Base-by-base conservation (phyloP, 2,797 vertebrate genomes). In the Myotis findleyi region DNA sequence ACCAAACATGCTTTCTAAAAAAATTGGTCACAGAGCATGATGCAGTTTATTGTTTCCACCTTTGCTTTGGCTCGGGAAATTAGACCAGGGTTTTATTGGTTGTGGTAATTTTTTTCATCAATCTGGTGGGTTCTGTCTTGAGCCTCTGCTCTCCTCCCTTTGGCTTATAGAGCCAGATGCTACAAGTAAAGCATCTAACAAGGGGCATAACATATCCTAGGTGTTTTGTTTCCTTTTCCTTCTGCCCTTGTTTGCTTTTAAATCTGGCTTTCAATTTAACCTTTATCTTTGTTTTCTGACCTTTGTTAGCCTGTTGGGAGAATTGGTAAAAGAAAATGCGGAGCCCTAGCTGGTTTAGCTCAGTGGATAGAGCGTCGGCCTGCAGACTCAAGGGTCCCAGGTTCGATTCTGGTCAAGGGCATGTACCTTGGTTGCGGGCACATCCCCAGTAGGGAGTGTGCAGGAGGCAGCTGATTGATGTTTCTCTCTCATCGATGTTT, bases 261-360 rank as follows among this genome's bases (percentile, higher is more conserved):
- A 90, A 44, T 93, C 33, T 91, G 84, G 17, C 11, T 93, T 90
- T 47, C 33, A 72, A 0, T 92, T 93, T 93, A 41, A 81, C 81
- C 33, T 62, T 87, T 80, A n/a, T 81, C 33, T 71, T 92, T 85
- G 38, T 85, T 93, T 89, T 95, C 44, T 94, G 69, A 93, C 23
- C n/a, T 86, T 82, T 92, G 6, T 73, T 96, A 90, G 66, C 47
- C 27, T 80, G 72, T 94, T 33, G 68, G 38, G 16, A 14, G 41
- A 72, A 21, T 81, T 77, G 38, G 47, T 47, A 66, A 77, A 92
- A 90, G 57, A 90, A 93, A 88, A 72, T 72, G 33, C 66, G n/a
- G 36, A 77, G 21, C 41, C 41, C 9, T 44, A 44, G 41, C 41
- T 9, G 41, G 41, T 10, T 44, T 10, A 0, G 41, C 41, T 44